These are phyloP conservation scores for Astyanax mexicanus DNA, from an alignment of 2,797 vertebrate genomes.

Conservation along the genomic window DNA sequence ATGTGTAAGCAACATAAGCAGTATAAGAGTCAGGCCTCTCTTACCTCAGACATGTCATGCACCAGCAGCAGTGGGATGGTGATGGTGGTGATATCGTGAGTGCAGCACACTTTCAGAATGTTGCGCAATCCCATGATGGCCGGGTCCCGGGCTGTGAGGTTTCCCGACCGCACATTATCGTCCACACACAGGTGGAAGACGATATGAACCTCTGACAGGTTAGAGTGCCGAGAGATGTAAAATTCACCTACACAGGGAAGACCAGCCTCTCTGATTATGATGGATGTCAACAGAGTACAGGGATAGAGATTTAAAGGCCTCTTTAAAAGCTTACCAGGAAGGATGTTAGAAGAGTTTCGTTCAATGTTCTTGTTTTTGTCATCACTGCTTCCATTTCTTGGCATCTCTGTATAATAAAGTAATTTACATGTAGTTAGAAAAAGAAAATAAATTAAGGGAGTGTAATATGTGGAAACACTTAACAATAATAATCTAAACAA, in stretches of 20 bases:
- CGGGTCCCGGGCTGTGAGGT: constrained; percentile 93
- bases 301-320: not conserved
- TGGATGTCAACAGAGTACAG: not conserved
- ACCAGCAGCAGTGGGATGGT: constrained; percentile 94
- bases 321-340: constrained; percentile 87
- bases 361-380: constrained; percentile 91
- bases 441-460: not conserved
- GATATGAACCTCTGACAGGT: constrained; percentile 94
- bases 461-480: not conserved
- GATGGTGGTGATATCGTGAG: constrained; percentile 93
- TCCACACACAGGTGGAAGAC: constrained; percentile 98
- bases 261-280: not conserved
- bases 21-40: no score
- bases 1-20: no score
- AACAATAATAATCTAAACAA: not conserved
- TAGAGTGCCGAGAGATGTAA: constrained; percentile 95
- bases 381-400: constrained; percentile 81
- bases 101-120: constrained; percentile 98
- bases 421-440: not conserved
- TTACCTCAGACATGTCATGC: constrained; percentile 98
- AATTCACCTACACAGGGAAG: constrained; percentile 86
- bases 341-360: constrained; percentile 90
- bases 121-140: constrained; percentile 98
- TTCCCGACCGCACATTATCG: constrained; percentile 91
- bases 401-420: constrained; percentile 63